Conservation (phyloP, 2,797 vertebrate species). For the Enteromius paludinosus region DNA sequence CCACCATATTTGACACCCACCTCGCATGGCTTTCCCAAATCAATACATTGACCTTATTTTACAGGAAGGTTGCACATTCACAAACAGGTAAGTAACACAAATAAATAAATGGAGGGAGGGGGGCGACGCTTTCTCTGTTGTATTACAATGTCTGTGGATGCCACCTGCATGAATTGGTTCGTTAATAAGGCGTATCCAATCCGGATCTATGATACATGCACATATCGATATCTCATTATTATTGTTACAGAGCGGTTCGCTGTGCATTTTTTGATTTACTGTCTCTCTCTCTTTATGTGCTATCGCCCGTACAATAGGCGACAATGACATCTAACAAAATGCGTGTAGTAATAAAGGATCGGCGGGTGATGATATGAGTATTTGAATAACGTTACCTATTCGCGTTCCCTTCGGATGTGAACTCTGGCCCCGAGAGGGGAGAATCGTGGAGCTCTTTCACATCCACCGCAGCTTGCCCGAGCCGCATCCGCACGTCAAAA, state of each 20-base stretch:
- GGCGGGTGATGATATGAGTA: conserved; percentile 48
- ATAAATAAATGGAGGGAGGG: conserved; percentile 20
- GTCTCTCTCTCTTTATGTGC: conserved; percentile 44
- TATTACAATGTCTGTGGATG: conserved; percentile 43
- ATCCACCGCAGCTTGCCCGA: conserved; percentile 74
- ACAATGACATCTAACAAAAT: conserved; percentile 67
- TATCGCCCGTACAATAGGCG: conserved; percentile 62
- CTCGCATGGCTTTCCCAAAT: conserved; percentile 7
- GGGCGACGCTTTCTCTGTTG: conserved; percentile 1
- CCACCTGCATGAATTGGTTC: conserved; percentile 40
- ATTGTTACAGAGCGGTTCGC: conserved; percentile 1
- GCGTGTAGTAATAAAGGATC: conserved; percentile 63
- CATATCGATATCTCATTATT: conserved; percentile 35
- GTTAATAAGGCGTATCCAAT: conserved; percentile 28
- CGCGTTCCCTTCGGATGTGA: conserved; percentile 68
- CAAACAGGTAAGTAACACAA: conserved; percentile 38
- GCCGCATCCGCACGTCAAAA: conserved; percentile 78
- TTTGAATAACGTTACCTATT: conserved; percentile 73
- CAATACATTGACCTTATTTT: conserved; percentile 41
- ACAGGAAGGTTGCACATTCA: conserved; percentile 27
- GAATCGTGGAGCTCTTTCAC: conserved; percentile 74
- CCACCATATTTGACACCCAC: conserved; percentile 27
- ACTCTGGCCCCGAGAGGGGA: conserved; percentile 73
- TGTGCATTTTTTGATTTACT: conserved; percentile 30
- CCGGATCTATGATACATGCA: conserved; percentile 3